Evolutionary conservation across 2,113 vertebrate genomes (phyloP).

Genomic region (Centropristis striata): DNA sequence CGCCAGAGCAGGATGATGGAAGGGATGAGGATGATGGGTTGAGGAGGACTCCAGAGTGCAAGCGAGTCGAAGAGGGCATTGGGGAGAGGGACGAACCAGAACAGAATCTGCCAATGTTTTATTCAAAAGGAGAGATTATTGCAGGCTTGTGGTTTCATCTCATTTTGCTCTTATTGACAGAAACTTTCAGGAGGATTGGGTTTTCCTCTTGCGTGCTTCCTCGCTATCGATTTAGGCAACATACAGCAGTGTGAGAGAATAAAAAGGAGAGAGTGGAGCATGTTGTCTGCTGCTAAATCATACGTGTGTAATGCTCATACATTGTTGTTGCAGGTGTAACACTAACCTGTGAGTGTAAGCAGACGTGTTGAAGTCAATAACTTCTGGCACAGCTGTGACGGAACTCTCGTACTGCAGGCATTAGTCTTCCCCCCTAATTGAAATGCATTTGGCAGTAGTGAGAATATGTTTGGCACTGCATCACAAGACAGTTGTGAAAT

Average conservation of each 20-base stretch:
- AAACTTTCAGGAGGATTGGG: constrained; percentile 5
- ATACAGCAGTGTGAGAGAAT: background rate
- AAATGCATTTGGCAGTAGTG: constrained; percentile 57
- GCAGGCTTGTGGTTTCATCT: constrained; percentile 47
- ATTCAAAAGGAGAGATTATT: constrained; percentile 55
- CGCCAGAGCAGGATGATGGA: constrained; percentile 33
- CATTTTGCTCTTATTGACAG: constrained; percentile 57
- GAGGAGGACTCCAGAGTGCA: constrained; percentile 12
- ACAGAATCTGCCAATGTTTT: constrained; percentile 48
- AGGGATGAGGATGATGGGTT: constrained; percentile 18
- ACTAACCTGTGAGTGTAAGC: constrained; percentile 1
- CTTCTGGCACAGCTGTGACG: constrained; percentile 5
- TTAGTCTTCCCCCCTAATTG: constrained; percentile 40
- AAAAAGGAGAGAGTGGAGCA: constrained; percentile 6
- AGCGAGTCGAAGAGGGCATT: constrained; percentile 11
- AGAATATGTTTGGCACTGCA: constrained; percentile 38
- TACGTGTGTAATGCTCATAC: background rate
- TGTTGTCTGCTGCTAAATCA: constrained; percentile 1
- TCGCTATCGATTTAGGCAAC: constrained; percentile 11
- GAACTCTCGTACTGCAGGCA: constrained; percentile 7
- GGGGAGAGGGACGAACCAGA: constrained; percentile 2
- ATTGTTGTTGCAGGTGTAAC: constrained; percentile 13
- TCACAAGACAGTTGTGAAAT: constrained; percentile 41
- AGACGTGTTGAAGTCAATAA: background rate
- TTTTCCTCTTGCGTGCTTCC: background rate